phyloP scores from a whole-genome alignment of 2,113 vertebrate genomes.

The Hippolais icterina region DNA sequence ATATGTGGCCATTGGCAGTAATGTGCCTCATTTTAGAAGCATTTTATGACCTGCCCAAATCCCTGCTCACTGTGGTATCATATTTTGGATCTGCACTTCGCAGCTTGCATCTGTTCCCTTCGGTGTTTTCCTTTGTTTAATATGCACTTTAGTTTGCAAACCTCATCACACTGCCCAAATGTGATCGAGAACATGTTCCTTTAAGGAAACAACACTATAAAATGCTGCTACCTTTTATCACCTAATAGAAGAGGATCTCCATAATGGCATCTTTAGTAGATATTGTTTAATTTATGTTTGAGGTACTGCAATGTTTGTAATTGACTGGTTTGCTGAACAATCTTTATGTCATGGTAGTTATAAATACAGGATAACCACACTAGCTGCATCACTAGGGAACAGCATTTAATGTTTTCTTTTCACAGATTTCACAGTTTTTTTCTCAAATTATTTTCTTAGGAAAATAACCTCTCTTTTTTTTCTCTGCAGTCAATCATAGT shows the following conservation, averaged over 20 bases:
- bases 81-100: neutral
- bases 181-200: neutral
- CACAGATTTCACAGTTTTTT: neutral
- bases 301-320: neutral
- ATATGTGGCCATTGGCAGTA: neutral
- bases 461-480: neutral
- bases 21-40: neutral
- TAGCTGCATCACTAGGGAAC: neutral
- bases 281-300: neutral
- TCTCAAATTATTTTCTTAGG: neutral
- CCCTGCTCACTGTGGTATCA: neutral
- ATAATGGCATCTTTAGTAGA: neutral
- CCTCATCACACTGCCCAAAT: neutral
- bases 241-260: neutral
- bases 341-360: neutral
- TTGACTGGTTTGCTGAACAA: neutral
- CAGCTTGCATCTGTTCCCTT: neutral
- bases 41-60: neutral
- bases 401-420: neutral
- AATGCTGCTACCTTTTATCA: neutral
- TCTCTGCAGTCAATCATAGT: conserved; percentile 86
- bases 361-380: neutral
- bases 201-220: neutral
- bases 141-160: neutral
- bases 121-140: neutral